Base-by-base conservation (phyloP, 2,888 invertebrate genomes). In the Eurytoma californica region DNA sequence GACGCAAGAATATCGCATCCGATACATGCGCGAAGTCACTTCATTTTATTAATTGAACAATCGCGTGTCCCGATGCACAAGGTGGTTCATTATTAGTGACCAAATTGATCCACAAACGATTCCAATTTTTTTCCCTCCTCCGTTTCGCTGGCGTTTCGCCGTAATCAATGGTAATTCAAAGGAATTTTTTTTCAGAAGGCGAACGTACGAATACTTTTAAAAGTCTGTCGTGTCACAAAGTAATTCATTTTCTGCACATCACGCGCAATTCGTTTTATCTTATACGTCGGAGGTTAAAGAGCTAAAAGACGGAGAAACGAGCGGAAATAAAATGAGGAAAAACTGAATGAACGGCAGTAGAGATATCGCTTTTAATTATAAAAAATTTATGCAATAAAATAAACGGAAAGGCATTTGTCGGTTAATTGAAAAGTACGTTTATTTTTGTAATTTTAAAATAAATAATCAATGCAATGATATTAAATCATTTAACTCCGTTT, bases 1-100 rank as follows among this genome's bases (percentile, higher is more conserved):
- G 28, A 12, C 16, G 51, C 14, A 28, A 18, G 39, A 39, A 39
- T 51, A 51, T 49, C 49, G 14, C 12, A 60, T 24, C 5, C 28
- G 28, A 60, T 20, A 4, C 24, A 60, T 3, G 14, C 24, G 28
- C 5, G 24, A 3, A 14, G 55, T 3, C 58, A 60, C 20, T 14
- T 39, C 55, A 0, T n/a, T 53, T 65, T 70, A 77, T 77, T 65
- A 70, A 77, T 77, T 77, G 70, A 70, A 65, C 70, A 77, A 70
- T 77, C 63, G 76, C 69, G 57, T 65, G 70, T 70, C 63, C 65
- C n/a, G 51, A n/a, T 5, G 55, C 60, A 24, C 24, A 14, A 16
- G 39, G 30, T 30, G 39, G 57, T 39, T 39, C 39, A 57, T 69
- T 39, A 69, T 69, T 69, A 69, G 69, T 57, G 39, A 2, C 39